Evolutionary conservation across 2,113 vertebrate species (phyloP).

Genomic region (Plectropomus leopardus): DNA sequence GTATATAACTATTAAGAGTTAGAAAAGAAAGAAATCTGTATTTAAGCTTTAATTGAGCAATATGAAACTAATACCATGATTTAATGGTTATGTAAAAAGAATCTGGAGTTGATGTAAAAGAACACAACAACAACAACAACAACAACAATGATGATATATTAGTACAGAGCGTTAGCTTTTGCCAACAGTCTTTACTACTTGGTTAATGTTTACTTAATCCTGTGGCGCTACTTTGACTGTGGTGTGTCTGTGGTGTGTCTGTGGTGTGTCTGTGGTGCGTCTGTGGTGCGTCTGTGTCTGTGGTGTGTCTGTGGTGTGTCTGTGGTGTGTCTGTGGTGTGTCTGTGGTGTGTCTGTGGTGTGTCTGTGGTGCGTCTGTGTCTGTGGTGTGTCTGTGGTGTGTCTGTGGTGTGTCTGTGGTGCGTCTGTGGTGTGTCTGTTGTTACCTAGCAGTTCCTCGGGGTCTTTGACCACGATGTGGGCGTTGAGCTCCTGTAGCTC

Average conservation of each 20-base stretch:
- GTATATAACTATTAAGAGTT: too few relatives aligned
- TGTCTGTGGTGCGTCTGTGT: neutral
- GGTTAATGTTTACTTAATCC: constrained; percentile 32
- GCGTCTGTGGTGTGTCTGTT: constrained; percentile 24
- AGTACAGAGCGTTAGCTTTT: neutral
- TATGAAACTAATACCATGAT: neutral
- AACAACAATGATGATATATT: too few relatives aligned
- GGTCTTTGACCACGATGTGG: constrained; percentile 97
- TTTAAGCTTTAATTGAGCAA: neutral
- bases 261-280: constrained; percentile 69
- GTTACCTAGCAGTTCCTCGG: constrained; percentile 96
- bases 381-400: constrained; percentile 66
- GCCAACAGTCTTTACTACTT: neutral
- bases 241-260: constrained; percentile 69
- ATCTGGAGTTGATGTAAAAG: neutral
- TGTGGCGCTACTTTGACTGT: neutral
- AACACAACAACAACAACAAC: neutral
- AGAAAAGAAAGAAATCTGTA: too few relatives aligned
- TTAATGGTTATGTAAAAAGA: neutral
- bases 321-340: constrained; percentile 67
- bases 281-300: neutral
- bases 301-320: constrained; percentile 69
- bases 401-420: constrained; percentile 66
- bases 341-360: constrained; percentile 66
- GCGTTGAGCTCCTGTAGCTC: constrained; percentile 98